Percentiles rank a stretch among this genome's conserved stretches.
Evolutionary conservation across 2,888 invertebrate genomes (phyloP).

Genomic region (Synergus gifuensis): DNA sequence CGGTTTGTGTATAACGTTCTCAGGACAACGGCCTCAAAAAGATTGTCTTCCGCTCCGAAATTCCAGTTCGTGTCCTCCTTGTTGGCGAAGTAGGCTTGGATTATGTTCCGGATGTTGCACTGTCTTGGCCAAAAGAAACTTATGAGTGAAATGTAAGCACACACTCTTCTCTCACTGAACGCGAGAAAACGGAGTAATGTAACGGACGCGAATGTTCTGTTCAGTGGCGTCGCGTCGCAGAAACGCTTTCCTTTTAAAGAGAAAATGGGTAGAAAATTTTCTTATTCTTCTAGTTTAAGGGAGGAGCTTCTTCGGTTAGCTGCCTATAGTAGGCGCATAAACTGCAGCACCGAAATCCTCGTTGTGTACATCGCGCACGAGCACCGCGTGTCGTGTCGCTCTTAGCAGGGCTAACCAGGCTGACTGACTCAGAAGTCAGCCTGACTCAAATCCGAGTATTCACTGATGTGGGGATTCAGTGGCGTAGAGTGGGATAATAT

Average conservation of each 20-base stretch:
- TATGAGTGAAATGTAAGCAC: constrained; percentile 1
- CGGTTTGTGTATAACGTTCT: constrained; percentile 23
- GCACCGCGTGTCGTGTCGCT: constrained; percentile 14
- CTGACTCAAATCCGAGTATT: constrained; percentile 1
- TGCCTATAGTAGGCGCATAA: constrained; percentile 33
- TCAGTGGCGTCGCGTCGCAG: constrained; percentile 22
- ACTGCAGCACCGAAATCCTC: constrained; percentile 38
- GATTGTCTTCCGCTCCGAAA: constrained; percentile 32
- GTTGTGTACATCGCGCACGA: constrained; percentile 30
- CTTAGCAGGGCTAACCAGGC: constrained; percentile 2
- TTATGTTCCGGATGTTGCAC: neutral
- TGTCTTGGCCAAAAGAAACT: neutral
- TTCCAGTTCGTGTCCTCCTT: constrained; percentile 26
- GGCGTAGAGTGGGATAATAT: constrained; percentile 15
- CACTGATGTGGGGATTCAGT: constrained; percentile 9
- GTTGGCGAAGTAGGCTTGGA: neutral
- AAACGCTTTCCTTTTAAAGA: constrained; percentile 27
- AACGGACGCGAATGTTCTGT: constrained; percentile 15
- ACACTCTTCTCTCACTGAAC: neutral
- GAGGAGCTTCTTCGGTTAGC: neutral
- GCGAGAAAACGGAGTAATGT: constrained; percentile 1
- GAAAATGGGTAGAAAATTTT: constrained; percentile 15
- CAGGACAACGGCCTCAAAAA: constrained; percentile 35
- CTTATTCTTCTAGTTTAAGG: neutral
- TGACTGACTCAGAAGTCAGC: constrained; percentile 33